A percentile compares a stretch with the other conserved stretches of the same genome.
These are phyloP conservation scores for Cenopis cana DNA, from an alignment of 2,888 invertebrate species.

Conservation along the genomic window DNA sequence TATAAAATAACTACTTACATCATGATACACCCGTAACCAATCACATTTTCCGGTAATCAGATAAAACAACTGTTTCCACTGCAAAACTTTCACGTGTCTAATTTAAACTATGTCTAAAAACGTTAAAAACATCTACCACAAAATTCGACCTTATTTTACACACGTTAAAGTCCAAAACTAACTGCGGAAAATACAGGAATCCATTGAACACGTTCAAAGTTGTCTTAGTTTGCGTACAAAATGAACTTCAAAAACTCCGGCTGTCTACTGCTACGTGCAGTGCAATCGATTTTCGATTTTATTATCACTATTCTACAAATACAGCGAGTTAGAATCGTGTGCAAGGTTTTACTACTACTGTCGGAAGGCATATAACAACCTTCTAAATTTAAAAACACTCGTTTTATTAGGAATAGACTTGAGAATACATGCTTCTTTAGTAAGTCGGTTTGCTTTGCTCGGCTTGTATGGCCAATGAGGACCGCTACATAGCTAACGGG, in stretches of 20 bases:
- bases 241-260: constrained; percentile 21
- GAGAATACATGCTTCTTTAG: background rate
- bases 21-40: constrained; percentile 18
- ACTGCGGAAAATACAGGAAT: background rate
- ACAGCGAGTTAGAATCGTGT: background rate
- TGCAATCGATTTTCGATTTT: constrained; percentile 2
- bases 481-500: constrained; percentile 40
- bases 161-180: constrained; percentile 12
- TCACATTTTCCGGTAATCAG: constrained; percentile 9
- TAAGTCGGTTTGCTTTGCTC: background rate
- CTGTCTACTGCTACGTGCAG: background rate
- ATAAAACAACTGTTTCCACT: constrained; percentile 20
- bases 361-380: background rate
- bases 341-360: constrained; percentile 15
- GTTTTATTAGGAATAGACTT: background rate
- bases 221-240: constrained; percentile 30
- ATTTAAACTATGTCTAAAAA: constrained; percentile 24
- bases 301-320: background rate
- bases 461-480: constrained; percentile 32
- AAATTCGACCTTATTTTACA: constrained; percentile 3
- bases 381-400: background rate
- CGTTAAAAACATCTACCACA: background rate
- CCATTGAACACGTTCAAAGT: constrained; percentile 34
- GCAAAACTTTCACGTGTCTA: constrained; percentile 29
- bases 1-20: constrained; percentile 2